These are phyloP conservation scores for Gavialis gangeticus DNA, from an alignment of 2,113 vertebrate genomes.

Conservation along the genomic window DNA sequence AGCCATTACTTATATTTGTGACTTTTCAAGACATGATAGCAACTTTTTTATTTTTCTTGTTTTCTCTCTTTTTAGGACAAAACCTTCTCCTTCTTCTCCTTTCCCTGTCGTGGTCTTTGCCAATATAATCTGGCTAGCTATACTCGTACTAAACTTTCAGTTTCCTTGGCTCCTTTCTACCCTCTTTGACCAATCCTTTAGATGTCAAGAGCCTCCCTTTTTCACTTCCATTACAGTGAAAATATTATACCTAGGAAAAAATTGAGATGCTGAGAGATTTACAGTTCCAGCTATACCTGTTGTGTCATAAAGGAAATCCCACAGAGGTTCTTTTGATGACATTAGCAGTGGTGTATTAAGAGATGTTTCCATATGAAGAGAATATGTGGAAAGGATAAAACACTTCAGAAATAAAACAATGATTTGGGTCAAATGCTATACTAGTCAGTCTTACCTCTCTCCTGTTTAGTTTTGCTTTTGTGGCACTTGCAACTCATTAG, in stretches of 20 bases:
- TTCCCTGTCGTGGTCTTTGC: background rate
- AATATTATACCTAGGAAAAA: background rate
- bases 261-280: background rate
- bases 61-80: background rate
- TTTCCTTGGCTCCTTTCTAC: background rate
- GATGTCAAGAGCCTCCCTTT: background rate
- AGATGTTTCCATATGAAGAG: background rate
- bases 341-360: background rate
- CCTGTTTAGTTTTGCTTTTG: background rate
- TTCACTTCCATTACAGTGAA: background rate
- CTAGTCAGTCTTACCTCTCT: background rate
- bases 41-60: background rate
- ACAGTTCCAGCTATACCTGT: background rate
- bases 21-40: background rate
- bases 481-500: background rate
- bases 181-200: background rate
- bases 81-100: background rate
- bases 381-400: background rate
- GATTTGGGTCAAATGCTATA: background rate
- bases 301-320: background rate
- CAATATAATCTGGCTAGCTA: background rate
- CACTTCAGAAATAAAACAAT: background rate
- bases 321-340: background rate
- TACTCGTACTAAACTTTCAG: background rate
- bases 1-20: background rate